phyloP scores from a whole-genome alignment of 1,140 invertebrate species.

The Lasioglossum baleicum region DNA sequence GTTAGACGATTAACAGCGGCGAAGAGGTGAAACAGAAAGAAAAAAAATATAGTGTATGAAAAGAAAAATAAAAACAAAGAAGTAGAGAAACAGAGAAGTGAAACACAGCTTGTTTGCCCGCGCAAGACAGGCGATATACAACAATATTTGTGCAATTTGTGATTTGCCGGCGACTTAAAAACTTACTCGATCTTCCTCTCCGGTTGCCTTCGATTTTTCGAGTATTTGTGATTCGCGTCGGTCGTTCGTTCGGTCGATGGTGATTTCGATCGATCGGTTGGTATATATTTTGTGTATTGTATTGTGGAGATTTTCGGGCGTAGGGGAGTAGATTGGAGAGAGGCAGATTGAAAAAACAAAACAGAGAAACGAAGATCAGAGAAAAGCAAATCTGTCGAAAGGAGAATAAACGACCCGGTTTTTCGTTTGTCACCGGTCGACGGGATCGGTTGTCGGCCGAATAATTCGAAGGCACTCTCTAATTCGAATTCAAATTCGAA shows the following conservation, averaged over 20 bases:
- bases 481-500: conserved; percentile 3
- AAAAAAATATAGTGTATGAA: background rate
- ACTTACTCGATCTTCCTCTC: conserved; percentile 81
- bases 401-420: conserved; percentile 30
- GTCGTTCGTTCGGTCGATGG: conserved; percentile 68
- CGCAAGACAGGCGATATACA: conserved; percentile 4
- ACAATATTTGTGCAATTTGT: background rate
- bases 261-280: conserved; percentile 66
- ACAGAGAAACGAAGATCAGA: conserved; percentile 70
- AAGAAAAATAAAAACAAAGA: background rate
- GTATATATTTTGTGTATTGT: conserved; percentile 65
- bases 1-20: conserved; percentile 46
- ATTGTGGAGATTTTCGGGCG: conserved; percentile 69
- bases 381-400: conserved; percentile 73
- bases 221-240: conserved; percentile 59
- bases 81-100: background rate
- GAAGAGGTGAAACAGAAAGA: conserved; percentile 18
- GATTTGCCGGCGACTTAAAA: conserved; percentile 32
- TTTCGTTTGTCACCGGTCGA: background rate
- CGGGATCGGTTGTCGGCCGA: too few relatives aligned
- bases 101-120: conserved; percentile 29
- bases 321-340: conserved; percentile 49
- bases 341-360: conserved; percentile 56
- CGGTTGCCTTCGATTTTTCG: conserved; percentile 78
- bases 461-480: background rate